These are phyloP conservation scores for Mongoloraphidia duomilia DNA, from an alignment of 2,888 invertebrate species.

Conservation along the genomic window DNA sequence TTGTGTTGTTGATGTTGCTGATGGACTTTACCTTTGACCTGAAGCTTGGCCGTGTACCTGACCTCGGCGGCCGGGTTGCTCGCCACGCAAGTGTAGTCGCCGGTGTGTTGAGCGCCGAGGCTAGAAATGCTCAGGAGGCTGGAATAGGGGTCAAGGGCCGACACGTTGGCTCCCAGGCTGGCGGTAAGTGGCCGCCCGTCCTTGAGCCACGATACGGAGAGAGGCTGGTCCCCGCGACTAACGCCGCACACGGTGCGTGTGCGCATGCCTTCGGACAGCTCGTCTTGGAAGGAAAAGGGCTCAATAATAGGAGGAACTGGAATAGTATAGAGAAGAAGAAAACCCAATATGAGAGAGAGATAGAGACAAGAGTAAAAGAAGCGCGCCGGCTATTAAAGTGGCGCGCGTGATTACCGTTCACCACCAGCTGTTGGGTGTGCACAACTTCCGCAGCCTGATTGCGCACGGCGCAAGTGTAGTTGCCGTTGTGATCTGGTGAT, in stretches of 20 bases:
- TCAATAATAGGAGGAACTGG: slow-evolving; percentile 76
- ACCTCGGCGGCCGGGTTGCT: slow-evolving; percentile 66
- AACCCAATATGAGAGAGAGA: slow-evolving; percentile 43
- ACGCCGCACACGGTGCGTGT: slow-evolving; percentile 70
- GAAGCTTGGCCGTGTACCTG: slow-evolving; percentile 63
- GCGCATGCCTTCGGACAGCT: slow-evolving; percentile 67
- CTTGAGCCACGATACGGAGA: slow-evolving; percentile 69
- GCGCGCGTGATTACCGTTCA: slow-evolving; percentile 55
- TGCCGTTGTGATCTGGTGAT: slow-evolving; percentile 61
- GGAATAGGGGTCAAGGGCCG: slow-evolving; percentile 61
- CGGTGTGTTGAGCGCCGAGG: slow-evolving; percentile 58
- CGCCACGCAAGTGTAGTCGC: slow-evolving; percentile 66
- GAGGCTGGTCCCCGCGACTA: slow-evolving; percentile 65
- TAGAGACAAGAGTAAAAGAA: slow-evolving; percentile 34
- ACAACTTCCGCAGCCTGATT: slow-evolving; percentile 60
- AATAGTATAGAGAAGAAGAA: slow-evolving; percentile 36
- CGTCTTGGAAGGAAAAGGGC: slow-evolving; percentile 73
- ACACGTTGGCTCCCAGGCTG: slow-evolving; percentile 50
- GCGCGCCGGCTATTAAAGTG: slow-evolving; percentile 14
- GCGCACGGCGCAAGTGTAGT: slow-evolving; percentile 59
- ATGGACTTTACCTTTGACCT: slow-evolving; percentile 63
- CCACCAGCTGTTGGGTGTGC: slow-evolving; percentile 57
- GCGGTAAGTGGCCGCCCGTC: slow-evolving; percentile 57
- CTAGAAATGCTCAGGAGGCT: slow-evolving; percentile 65
- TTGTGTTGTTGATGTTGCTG: slow-evolving; percentile 14